Evolutionary conservation across 2,888 invertebrate species (phyloP).

Genomic region (Lampropteryx suffumata): DNA sequence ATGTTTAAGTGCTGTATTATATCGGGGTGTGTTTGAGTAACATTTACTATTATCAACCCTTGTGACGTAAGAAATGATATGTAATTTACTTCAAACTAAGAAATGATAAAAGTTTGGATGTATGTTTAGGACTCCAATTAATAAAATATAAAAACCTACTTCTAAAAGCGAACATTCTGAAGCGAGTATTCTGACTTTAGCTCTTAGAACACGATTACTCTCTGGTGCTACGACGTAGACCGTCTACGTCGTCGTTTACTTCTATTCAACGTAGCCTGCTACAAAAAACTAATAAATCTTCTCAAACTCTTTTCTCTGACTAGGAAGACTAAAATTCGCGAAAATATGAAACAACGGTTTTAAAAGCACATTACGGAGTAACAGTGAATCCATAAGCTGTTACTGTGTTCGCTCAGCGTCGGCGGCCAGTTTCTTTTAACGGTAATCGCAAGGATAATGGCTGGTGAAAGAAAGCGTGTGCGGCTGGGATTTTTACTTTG

Average conservation of each 20-base stretch:
- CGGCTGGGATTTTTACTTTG: constrained; percentile 18
- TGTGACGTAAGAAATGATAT: no score
- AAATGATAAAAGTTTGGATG: no score
- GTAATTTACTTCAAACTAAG: no score
- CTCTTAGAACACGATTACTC: no score
- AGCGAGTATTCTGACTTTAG: no score
- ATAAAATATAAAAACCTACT: no score
- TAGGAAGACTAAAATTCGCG: constrained; percentile 27
- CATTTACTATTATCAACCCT: not conserved
- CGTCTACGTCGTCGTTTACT: constrained; percentile 9
- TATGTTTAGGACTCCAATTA: no score
- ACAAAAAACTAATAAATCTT: not conserved
- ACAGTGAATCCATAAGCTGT: constrained; percentile 35
- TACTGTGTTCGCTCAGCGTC: constrained; percentile 45
- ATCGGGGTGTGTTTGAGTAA: constrained; percentile 6
- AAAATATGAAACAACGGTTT: constrained; percentile 36
- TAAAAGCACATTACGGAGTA: constrained; percentile 35
- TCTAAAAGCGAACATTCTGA: no score
- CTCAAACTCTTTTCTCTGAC: constrained; percentile 1
- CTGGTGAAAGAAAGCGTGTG: constrained; percentile 18
- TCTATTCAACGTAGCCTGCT: constrained; percentile 17
- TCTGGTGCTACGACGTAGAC: no score
- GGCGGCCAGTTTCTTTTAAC: constrained; percentile 59
- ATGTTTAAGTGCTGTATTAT: constrained; percentile 15
- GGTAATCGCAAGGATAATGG: constrained; percentile 42